Conservation (phyloP, 2,113 vertebrate genomes). For the Lota lota region DNA sequence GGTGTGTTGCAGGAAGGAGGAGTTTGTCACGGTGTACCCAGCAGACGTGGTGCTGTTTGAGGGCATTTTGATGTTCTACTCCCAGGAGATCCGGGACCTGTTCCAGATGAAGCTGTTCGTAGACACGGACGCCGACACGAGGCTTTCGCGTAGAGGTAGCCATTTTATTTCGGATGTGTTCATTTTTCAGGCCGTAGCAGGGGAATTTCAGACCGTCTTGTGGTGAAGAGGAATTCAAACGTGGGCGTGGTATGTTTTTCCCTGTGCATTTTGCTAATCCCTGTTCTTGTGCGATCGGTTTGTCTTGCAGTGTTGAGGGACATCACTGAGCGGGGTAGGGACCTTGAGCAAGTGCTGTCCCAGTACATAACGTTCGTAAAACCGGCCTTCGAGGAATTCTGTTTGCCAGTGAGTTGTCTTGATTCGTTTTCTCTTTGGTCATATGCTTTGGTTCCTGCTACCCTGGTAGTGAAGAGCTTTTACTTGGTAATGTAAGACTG, state of each 20-base stretch:
- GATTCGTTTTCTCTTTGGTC: background rate
- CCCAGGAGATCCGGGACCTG: constrained; percentile 91
- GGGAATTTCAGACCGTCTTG: too few relatives aligned
- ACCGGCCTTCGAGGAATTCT: constrained; percentile 98
- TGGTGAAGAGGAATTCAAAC: too few relatives aligned
- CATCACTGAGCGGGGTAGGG: constrained; percentile 88
- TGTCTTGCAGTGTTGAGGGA: constrained; percentile 84
- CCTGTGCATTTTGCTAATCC: background rate
- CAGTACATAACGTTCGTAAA: constrained; percentile 98
- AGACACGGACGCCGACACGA: constrained; percentile 92
- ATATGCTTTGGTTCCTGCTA: background rate
- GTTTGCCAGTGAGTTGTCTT: constrained; percentile 85
- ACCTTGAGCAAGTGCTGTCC: constrained; percentile 89
- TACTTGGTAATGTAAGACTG: background rate
- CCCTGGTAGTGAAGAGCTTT: background rate
- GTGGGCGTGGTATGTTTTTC: background rate
- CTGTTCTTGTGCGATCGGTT: background rate
- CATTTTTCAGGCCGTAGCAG: too few relatives aligned
- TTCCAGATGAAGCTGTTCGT: constrained; percentile 99
- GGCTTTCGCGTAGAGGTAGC: constrained; percentile 93
- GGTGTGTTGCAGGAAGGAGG: constrained; percentile 82
- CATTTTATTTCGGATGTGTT: background rate
- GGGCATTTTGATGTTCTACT: constrained; percentile 96
- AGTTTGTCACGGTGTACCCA: constrained; percentile 90
- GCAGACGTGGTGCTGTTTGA: constrained; percentile 96